Evolutionary conservation across 2,113 vertebrate genomes (phyloP).

Genomic region (Lycaon pictus): DNA sequence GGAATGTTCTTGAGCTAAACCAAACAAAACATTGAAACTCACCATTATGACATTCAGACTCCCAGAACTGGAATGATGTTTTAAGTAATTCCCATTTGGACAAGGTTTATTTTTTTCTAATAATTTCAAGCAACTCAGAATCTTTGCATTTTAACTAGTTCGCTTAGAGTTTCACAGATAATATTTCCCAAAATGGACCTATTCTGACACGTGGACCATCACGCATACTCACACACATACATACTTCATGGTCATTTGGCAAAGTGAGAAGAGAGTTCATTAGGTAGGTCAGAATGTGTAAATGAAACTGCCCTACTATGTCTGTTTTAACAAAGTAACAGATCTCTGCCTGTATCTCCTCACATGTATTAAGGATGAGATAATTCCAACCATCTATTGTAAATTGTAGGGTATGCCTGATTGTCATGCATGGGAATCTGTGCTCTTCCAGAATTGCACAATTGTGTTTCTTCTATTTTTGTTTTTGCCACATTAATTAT

Average conservation of each 20-base stretch:
- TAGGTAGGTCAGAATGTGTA: neutral
- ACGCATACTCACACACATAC: neutral
- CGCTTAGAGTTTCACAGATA: constrained; percentile 1
- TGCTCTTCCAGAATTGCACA: neutral
- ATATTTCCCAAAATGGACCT: neutral
- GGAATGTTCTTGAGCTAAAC: neutral
- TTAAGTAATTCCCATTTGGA: constrained; percentile 8
- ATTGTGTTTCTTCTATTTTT: neutral
- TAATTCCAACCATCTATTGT: neutral
- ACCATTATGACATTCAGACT: neutral
- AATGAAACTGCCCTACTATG: neutral
- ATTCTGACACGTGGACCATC: neutral
- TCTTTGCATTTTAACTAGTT: constrained; percentile 1
- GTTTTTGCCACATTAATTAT: neutral
- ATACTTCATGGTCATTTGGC: neutral
- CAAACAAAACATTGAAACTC: neutral
- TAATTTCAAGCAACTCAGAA: neutral
- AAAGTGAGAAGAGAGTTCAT: neutral
- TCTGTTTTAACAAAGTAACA: constrained; percentile 17
- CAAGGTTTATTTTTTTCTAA: constrained; percentile 22
- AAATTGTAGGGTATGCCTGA: neutral
- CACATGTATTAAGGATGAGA: neutral
- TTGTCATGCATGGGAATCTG: neutral
- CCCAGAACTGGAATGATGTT: neutral
- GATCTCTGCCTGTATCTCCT: neutral